These are phyloP conservation scores for Charadrius vociferus DNA, from an alignment of 2,113 vertebrate species.

Conservation along the genomic window DNA sequence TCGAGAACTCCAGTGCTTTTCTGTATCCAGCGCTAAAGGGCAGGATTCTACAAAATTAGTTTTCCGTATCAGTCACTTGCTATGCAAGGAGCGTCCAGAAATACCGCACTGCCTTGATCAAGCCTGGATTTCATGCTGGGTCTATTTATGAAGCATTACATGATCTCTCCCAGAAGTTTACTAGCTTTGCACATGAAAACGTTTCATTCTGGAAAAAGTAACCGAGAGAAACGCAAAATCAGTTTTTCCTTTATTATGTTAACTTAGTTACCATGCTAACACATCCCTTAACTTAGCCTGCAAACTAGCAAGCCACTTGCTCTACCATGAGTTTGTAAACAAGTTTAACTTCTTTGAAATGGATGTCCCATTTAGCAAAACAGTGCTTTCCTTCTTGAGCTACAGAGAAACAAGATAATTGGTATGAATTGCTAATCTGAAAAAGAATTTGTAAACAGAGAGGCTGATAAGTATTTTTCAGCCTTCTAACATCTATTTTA, in stretches of 20 bases:
- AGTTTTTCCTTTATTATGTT: background rate
- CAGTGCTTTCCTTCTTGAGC: background rate
- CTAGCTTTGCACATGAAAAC: background rate
- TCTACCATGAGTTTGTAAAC: background rate
- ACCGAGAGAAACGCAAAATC: background rate
- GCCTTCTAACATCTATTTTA: background rate
- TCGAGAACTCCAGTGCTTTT: background rate
- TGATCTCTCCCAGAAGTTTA: background rate
- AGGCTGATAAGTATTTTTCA: background rate
- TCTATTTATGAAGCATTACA: background rate
- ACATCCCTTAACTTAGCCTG: background rate
- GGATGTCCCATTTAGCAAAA: background rate
- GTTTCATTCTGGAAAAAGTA: background rate
- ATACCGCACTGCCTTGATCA: background rate
- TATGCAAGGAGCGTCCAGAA: background rate
- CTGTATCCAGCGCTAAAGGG: background rate
- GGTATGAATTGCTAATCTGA: background rate
- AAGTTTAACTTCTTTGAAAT: background rate
- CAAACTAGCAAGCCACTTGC: background rate
- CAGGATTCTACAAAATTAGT: background rate
- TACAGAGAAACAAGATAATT: background rate
- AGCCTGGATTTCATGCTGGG: background rate
- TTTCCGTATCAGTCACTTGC: background rate
- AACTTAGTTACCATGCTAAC: background rate
- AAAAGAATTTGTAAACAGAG: background rate